A percentile compares a stretch with the other conserved stretches of the same genome.
Evolutionary conservation across 2,888 invertebrate species (phyloP).

Genomic region (Calliphora vomitoria): DNA sequence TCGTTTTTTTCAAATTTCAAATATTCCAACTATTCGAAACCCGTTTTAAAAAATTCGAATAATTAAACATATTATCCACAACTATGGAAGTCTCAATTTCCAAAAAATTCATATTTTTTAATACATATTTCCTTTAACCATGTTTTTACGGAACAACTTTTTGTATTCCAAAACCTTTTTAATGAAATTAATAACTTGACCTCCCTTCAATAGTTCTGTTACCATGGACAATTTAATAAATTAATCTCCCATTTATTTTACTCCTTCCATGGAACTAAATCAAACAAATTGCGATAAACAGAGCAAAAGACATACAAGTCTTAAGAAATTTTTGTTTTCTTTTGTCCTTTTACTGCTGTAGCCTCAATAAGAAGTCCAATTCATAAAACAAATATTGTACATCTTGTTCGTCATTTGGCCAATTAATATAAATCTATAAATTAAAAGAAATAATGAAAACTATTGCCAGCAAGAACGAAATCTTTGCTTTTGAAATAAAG

Average conservation of each 20-base stretch:
- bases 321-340: slow-evolving; percentile 7
- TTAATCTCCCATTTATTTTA: slow-evolving; percentile 23
- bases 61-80: no score
- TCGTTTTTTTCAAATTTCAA: no score
- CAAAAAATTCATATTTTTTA: no score
- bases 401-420: slow-evolving; percentile 53
- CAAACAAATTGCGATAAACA: slow-evolving; percentile 1
- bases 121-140: no score
- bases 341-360: neutral
- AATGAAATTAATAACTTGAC: no score
- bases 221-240: slow-evolving; percentile 18
- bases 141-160: no score
- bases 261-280: neutral
- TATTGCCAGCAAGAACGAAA: slow-evolving; percentile 18
- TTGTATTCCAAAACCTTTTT: no score
- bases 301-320: slow-evolving; percentile 9
- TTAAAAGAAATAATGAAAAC: slow-evolving; percentile 30
- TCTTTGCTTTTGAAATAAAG: slow-evolving; percentile 49
- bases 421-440: slow-evolving; percentile 70
- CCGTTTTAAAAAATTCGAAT: no score
- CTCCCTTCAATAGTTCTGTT: neutral
- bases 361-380: slow-evolving; percentile 10
- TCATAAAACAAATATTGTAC: slow-evolving; percentile 13
- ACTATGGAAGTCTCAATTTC: no score
- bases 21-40: no score